phyloP scores from a whole-genome alignment of 2,113 vertebrate species.

The Epinephelus moara region DNA sequence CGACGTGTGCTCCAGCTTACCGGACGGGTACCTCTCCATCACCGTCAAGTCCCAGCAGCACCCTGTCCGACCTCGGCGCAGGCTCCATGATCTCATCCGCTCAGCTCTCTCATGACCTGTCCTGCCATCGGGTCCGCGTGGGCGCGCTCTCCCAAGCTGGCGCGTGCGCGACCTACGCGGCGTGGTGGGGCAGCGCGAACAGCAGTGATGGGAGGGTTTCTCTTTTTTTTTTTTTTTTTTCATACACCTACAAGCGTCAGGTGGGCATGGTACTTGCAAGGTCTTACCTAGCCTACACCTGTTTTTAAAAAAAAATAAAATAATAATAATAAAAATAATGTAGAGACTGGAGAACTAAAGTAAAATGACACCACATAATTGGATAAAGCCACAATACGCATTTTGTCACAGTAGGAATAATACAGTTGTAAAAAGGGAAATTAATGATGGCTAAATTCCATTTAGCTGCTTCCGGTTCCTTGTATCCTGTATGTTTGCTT shows the following conservation, averaged over 20 bases:
- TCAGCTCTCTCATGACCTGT: slow-evolving; percentile 72
- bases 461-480: too few relatives aligned
- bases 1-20: slow-evolving; percentile 26
- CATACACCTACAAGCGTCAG: slow-evolving; percentile 20
- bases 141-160: slow-evolving; percentile 65
- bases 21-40: slow-evolving; percentile 73
- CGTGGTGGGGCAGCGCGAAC: slow-evolving; percentile 34
- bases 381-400: neutral
- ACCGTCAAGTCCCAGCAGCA: slow-evolving; percentile 30
- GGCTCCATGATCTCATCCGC: slow-evolving; percentile 77
- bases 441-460: too few relatives aligned
- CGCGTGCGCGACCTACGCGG: slow-evolving; percentile 54
- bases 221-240: neutral
- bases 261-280: neutral
- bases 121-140: slow-evolving; percentile 75
- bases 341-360: neutral
- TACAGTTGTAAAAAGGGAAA: too few relatives aligned
- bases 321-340: too few relatives aligned
- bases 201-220: slow-evolving; percentile 35
- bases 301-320: too few relatives aligned
- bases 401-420: too few relatives aligned
- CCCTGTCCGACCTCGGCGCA: slow-evolving; percentile 62
- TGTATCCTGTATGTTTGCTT: too few relatives aligned
- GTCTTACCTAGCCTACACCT: neutral
- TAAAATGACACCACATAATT: neutral